phyloP scores from a whole-genome alignment of 1,140 invertebrate species.

The Procambarus clarkii region DNA sequence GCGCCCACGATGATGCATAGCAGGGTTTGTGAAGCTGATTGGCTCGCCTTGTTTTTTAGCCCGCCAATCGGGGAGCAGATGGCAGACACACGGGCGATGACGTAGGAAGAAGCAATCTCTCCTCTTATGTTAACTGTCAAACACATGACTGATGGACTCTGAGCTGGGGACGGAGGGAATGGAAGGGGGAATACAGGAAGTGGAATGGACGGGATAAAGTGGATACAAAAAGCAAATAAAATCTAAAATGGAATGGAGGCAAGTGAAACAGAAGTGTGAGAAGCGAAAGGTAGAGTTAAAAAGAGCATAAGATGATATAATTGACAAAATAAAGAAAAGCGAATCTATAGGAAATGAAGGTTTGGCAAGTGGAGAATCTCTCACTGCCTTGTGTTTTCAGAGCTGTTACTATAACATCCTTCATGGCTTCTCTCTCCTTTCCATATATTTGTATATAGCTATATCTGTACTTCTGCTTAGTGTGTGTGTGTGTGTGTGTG shows the following conservation, averaged over 20 bases:
- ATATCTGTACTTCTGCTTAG: neutral
- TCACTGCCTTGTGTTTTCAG: too few relatives aligned
- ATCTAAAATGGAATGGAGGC: too few relatives aligned
- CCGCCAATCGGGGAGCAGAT: constrained; percentile 10
- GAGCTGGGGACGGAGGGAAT: neutral
- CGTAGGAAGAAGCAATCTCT: constrained; percentile 40
- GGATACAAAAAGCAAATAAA: too few relatives aligned
- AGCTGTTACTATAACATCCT: neutral
- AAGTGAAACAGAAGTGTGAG: too few relatives aligned
- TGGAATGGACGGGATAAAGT: too few relatives aligned
- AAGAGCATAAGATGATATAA: neutral
- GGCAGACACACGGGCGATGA: constrained; percentile 17
- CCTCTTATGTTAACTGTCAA: constrained; percentile 39
- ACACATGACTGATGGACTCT: neutral
- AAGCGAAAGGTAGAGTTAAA: neutral
- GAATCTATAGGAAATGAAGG: too few relatives aligned
- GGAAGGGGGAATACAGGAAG: neutral
- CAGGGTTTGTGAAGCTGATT: constrained; percentile 6
- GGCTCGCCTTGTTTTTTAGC: constrained; percentile 29
- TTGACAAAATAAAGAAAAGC: neutral
- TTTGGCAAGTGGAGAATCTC: neutral
- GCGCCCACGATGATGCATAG: constrained; percentile 50
- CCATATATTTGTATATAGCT: too few relatives aligned
- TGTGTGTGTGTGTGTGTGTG: too few relatives aligned
- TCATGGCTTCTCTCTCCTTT: too few relatives aligned